Evolutionary conservation across 1,140 invertebrate species (phyloP).

Genomic region (Papilio xuthus): DNA sequence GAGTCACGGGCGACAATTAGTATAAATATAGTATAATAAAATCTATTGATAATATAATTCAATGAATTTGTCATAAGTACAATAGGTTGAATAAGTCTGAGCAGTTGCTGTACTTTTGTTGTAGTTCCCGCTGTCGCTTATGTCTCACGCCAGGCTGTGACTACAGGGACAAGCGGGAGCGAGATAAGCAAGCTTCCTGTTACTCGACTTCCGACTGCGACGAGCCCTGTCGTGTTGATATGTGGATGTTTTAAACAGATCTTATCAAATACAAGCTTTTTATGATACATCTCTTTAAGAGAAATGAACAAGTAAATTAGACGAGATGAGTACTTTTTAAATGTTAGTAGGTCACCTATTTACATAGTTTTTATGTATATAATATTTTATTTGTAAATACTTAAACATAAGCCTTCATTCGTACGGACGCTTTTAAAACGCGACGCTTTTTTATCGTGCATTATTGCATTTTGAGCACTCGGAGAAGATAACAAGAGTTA

Average conservation of each 20-base stretch:
- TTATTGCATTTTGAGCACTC: no score
- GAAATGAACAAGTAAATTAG: constrained; percentile 1
- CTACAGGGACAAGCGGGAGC: constrained; percentile 41
- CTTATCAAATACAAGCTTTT: constrained; percentile 27
- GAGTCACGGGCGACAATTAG: no score
- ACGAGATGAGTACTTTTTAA: not conserved
- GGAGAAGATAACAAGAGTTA: no score
- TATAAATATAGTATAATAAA: no score
- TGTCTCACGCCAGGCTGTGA: constrained; percentile 32
- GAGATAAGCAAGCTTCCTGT: constrained; percentile 50
- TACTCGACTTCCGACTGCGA: constrained; percentile 41
- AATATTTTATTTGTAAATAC: not conserved
- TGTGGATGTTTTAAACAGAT: constrained; percentile 39
- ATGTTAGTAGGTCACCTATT: not conserved
- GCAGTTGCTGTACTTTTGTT: no score
- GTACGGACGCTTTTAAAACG: no score
- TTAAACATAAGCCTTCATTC: no score
- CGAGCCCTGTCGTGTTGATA: constrained; percentile 45
- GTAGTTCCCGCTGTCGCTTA: constrained; percentile 31
- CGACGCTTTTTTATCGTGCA: no score
- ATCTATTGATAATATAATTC: no score
- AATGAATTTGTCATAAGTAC: no score
- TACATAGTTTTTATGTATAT: no score
- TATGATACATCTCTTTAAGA: constrained; percentile 5
- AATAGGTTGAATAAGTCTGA: no score